These are phyloP conservation scores for Fulica atra DNA, from an alignment of 2,113 vertebrate species.

Conservation along the genomic window DNA sequence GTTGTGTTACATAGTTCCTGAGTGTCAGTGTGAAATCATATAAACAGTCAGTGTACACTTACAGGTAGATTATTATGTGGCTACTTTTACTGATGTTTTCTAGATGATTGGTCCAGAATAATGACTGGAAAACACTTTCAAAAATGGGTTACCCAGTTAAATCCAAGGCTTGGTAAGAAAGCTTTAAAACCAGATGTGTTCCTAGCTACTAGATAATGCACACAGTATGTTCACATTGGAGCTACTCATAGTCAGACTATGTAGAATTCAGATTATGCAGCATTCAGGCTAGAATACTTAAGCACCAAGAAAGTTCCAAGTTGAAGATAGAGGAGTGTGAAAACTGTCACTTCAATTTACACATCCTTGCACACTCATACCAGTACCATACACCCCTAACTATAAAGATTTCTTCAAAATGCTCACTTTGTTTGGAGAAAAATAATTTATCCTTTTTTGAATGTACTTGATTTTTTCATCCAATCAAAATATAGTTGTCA, in stretches of 20 bases:
- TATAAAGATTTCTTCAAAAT: neutral
- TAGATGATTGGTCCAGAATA: neutral
- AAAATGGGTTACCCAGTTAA: neutral
- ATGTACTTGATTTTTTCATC: neutral
- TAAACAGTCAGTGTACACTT: neutral
- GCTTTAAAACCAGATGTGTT: neutral
- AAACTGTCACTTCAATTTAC: neutral
- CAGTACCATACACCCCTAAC: neutral
- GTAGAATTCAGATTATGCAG: neutral
- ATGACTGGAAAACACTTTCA: neutral
- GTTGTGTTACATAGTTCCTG: neutral
- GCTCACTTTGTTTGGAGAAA: neutral
- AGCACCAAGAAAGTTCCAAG: neutral
- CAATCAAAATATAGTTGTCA: neutral
- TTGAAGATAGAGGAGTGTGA: neutral
- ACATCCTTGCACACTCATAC: neutral
- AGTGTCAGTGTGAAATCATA: neutral
- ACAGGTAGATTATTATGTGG: neutral
- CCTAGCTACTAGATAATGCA: neutral
- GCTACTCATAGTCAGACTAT: neutral
- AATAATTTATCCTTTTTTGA: neutral
- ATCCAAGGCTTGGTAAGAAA: neutral
- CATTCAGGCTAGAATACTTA: neutral
- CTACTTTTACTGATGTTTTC: neutral
- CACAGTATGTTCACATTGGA: rapidly evolving